Percentiles rank a stretch among this genome's conserved stretches.
Conservation (phyloP, 2,113 vertebrate species). For the Irena cyanogastra region DNA sequence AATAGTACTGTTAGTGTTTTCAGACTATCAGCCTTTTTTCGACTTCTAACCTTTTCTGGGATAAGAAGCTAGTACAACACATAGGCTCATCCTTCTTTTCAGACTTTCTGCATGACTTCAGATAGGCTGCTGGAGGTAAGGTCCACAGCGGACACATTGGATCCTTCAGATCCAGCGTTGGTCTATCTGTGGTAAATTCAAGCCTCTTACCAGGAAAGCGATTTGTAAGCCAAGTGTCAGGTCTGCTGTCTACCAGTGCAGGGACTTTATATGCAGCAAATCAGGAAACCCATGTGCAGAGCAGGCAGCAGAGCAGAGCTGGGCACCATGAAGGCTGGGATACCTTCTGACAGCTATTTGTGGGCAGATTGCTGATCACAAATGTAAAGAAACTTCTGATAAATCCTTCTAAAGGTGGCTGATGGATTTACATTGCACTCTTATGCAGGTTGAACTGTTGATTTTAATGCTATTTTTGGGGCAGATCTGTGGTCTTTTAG, state of each 20-base stretch:
- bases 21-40: no score
- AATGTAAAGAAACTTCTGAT: not conserved
- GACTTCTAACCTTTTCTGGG: not conserved
- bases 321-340: not conserved
- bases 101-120: not conserved
- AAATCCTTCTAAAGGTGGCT: not conserved
- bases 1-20: not conserved
- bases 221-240: not conserved
- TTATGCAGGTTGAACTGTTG: not conserved
- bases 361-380: not conserved
- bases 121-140: not conserved
- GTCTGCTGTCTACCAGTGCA: not conserved
- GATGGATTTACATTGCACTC: not conserved
- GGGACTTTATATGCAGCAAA: accelerated
- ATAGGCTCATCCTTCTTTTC: not conserved
- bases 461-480: not conserved
- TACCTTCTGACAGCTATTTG: not conserved
- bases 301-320: not conserved
- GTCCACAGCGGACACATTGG: no score
- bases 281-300: not conserved
- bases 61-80: not conserved
- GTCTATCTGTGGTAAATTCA: not conserved
- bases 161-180: not conserved
- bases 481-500: not conserved
- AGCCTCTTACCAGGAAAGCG: not conserved